Evolutionary conservation across 2,888 invertebrate species (phyloP), one percentile per base, ranked within the genome.

Genomic region (Brenthis ino): DNA sequence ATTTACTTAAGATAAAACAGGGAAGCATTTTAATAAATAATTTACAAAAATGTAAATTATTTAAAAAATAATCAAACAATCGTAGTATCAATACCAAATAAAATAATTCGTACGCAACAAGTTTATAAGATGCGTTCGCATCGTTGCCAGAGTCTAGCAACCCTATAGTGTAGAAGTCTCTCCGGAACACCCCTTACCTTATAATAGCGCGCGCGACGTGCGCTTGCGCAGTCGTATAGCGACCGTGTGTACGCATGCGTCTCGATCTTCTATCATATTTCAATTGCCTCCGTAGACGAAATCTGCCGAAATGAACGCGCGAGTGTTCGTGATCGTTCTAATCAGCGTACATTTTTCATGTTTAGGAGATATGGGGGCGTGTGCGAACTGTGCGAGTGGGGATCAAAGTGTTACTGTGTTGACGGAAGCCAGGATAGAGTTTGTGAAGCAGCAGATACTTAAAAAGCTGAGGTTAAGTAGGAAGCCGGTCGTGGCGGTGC

Each of bases 391-490:
- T 82, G 90, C 85, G 28, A 86, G 84, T 55, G 87, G 87, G 6
- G 95, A 95, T 50, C 74, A 89, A 28, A 85, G 82, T 69, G 85
- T 84, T 58, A 93, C 94, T 56, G 94, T 95, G 76, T 85, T 96
- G 65, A 96, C 95, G 0, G 95, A 95, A 50, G 92, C 96, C 51
- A 91, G 97, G 73, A 95, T 97, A 72, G 96, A 97, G 85, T 96
- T 96, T 77, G 96, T 97, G 60, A 97, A 97, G 85, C 95, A 96
- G 83, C 97, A 97, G 89, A 97, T 97, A 47, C 83, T 97, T 77
- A 96, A 96, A 87, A 97, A 97, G 86, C 81, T 97, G 67, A 87
- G 97, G 73, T 85, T 97, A 67, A 96, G 95, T 68, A 96, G 96
- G 85, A 95, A 96, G 78, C 97, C 97, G 6, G 93, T 93, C 13